phyloP scores from a whole-genome alignment of 1,140 invertebrate species.

The Ceratina japonica region DNA sequence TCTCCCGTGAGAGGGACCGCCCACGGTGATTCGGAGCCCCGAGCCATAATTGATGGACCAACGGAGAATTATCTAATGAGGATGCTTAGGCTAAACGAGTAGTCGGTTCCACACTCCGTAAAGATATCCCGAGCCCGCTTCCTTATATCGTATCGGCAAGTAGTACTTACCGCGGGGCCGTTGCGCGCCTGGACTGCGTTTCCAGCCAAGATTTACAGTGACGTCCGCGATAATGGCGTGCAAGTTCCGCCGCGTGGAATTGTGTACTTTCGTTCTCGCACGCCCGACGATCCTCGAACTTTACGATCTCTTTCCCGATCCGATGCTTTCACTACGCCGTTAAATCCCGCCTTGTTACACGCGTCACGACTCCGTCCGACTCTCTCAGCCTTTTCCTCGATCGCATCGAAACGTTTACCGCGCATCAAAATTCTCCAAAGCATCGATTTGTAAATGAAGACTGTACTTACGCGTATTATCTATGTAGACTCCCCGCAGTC shows the following conservation, averaged over 20 bases:
- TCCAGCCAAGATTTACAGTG: constrained; percentile 34
- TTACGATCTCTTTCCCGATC: constrained; percentile 20
- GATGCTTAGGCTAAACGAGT: constrained; percentile 43
- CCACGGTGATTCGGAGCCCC: constrained; percentile 23
- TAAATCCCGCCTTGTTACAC: too few relatives aligned
- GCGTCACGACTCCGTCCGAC: background rate
- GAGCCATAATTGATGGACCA: constrained; percentile 45
- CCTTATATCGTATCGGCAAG: constrained; percentile 33
- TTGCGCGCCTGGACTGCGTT: background rate
- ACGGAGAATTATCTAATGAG: constrained; percentile 58
- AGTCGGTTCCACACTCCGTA: constrained; percentile 45
- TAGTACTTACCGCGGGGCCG: background rate
- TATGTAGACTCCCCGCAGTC: background rate
- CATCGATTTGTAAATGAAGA: background rate
- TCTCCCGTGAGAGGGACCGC: constrained; percentile 36
- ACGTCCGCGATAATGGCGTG: constrained; percentile 25
- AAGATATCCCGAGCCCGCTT: constrained; percentile 39
- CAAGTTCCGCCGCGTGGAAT: background rate
- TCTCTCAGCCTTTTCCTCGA: background rate
- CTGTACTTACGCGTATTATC: too few relatives aligned
- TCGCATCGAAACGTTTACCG: background rate
- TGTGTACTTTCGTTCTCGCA: background rate
- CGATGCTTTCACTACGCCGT: background rate
- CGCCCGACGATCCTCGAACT: constrained; percentile 3
- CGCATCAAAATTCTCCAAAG: background rate